Evolutionary conservation across 1,140 invertebrate genomes (phyloP).

Genomic region (Leptopilina clavipes): DNA sequence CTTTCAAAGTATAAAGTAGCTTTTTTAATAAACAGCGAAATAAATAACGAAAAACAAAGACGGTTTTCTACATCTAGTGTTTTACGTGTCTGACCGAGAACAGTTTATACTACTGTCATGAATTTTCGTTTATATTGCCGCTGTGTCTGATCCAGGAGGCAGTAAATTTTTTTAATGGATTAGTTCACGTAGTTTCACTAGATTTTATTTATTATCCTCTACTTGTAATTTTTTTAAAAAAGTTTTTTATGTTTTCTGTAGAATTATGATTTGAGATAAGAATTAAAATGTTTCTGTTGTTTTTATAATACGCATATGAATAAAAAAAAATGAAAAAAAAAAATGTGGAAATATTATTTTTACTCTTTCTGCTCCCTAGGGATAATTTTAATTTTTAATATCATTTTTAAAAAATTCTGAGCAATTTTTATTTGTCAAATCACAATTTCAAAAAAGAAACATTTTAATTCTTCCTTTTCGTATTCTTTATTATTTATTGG

Average conservation of each 20-base stretch:
- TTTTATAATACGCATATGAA: too few species aligned
- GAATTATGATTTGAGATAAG: neutral
- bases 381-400: too few species aligned
- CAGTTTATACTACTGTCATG: conserved; percentile 34
- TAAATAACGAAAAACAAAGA: conserved; percentile 2
- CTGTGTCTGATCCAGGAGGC: conserved; percentile 17
- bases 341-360: too few species aligned
- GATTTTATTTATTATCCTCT: conserved; percentile 8
- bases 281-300: neutral
- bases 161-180: conserved; percentile 17
- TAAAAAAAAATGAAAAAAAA: too few species aligned
- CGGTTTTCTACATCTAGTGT: conserved; percentile 1
- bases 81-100: conserved; percentile 14
- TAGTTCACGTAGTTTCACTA: conserved; percentile 8
- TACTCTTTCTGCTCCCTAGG: too few species aligned
- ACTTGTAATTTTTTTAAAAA: conserved; percentile 8
- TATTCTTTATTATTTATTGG: too few species aligned
- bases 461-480: too few species aligned
- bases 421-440: too few species aligned
- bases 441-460: too few species aligned
- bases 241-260: neutral
- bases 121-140: conserved; percentile 5
- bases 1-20: too few species aligned
- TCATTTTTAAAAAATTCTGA: too few species aligned
- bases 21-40: neutral